These are phyloP conservation scores for Gonioctena quinquepunctata DNA, from an alignment of 1,140 invertebrate species.

Conservation along the genomic window DNA sequence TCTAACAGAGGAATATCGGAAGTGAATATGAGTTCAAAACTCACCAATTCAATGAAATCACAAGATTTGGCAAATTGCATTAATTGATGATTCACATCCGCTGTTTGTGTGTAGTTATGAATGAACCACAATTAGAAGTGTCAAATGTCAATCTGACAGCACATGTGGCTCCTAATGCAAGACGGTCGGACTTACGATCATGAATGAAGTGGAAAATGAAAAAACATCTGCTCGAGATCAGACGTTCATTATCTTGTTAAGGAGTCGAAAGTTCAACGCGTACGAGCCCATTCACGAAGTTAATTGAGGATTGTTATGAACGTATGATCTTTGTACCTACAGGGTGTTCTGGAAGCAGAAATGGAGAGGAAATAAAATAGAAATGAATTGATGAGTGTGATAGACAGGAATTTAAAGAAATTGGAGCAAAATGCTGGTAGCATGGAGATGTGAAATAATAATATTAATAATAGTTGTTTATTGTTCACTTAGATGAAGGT, in stretches of 20 bases:
- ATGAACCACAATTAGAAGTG: conserved; percentile 9
- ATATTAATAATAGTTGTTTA: too few relatives aligned
- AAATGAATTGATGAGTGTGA: too few relatives aligned
- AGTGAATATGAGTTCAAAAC: too few relatives aligned
- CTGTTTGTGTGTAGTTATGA: neutral
- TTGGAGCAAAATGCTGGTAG: too few relatives aligned
- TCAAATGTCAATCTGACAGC: conserved; percentile 13
- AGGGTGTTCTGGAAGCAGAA: too few relatives aligned
- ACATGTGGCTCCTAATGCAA: neutral
- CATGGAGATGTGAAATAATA: too few relatives aligned
- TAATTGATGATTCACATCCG: conserved; percentile 9
- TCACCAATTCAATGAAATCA: neutral
- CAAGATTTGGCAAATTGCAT: conserved; percentile 6
- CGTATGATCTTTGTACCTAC: neutral
- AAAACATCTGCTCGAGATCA: neutral
- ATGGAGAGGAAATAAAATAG: too few relatives aligned
- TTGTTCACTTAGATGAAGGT: too few relatives aligned
- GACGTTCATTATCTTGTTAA: neutral
- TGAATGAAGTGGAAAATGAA: neutral
- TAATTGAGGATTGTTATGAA: neutral
- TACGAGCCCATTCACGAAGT: neutral
- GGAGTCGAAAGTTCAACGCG: neutral
- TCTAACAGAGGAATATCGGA: too few relatives aligned
- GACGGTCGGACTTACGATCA: neutral
- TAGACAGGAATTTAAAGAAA: too few relatives aligned